Conservation (phyloP, 1,140 invertebrate genomes). For the Mycetomoellerius zeteki region DNA sequence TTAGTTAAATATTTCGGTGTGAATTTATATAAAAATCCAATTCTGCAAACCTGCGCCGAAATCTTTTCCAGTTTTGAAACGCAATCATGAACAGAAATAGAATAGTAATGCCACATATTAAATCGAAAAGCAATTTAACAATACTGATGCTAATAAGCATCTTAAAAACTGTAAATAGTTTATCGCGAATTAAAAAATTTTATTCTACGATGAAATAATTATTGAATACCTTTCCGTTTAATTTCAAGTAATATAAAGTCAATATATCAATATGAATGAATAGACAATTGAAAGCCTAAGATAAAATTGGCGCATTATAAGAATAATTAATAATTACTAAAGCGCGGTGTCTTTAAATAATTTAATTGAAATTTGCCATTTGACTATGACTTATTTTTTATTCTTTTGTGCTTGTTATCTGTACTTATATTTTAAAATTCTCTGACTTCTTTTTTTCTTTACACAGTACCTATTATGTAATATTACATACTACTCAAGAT, state of each 20-base stretch:
- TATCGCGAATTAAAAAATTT: not conserved
- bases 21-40: too few relatives aligned
- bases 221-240: slow-evolving; percentile 13
- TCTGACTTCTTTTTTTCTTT: not conserved
- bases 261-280: slow-evolving; percentile 15
- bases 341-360: not conserved
- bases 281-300: not conserved
- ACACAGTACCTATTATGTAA: not conserved
- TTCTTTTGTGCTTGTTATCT: not conserved
- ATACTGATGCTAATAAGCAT: too few relatives aligned
- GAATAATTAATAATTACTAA: slow-evolving; percentile 9
- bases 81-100: too few relatives aligned
- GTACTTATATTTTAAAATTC: not conserved
- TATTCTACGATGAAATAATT: slow-evolving; percentile 4
- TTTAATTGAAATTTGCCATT: not conserved
- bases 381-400: not conserved
- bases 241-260: not conserved
- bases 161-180: too few relatives aligned
- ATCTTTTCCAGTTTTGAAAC: too few relatives aligned
- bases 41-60: too few relatives aligned
- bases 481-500: not conserved
- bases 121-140: too few relatives aligned
- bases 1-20: too few relatives aligned
- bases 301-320: not conserved
- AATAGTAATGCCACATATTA: too few relatives aligned